Base-by-base conservation (phyloP, 2,888 invertebrate species). In the Gastracanthus pulcherrimus region DNA sequence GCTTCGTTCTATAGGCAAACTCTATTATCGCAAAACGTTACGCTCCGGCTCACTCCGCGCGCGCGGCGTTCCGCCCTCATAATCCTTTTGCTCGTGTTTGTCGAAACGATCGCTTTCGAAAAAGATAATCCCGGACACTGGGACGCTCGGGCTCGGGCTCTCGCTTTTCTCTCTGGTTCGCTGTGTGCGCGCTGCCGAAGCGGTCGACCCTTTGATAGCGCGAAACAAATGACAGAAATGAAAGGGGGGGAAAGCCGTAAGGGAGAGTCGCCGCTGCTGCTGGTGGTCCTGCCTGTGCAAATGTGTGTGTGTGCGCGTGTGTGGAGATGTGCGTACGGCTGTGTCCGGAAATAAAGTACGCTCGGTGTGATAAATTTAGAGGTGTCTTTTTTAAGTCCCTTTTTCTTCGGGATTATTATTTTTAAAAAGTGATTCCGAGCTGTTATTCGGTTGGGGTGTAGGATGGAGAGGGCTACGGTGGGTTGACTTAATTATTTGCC, bases 11-110 rank as follows among this genome's bases (percentile, higher is more conserved):
- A 45, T 76, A 76, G 80, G 70, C 76, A 76, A 80, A 80, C 75
- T 80, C 80, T 70, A 80, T 80, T 80, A 80, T 80, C 75, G 76
- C 70, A 64, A 69, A 55, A 31, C 79, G 72, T 80, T 74, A 80
- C 79, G 79, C 79, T 80, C 70, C 72, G 79, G 45, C 79, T 80
- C 66, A 67, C 79, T 45, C 66, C n/a, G n/a, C n/a, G n/a, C n/a
- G n/a, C n/a, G n/a, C n/a, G n/a, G 48, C 78, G 78, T 78, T 74
- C 74, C 80, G 67, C 80, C 80, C 80, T 74, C 80, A 80, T 74
- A 67, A 80, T 80, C 58, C 80, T 70, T 78, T 78, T 78, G 71
- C 71, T 29, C 70, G 71, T 78, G 78, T 70, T 70, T 78, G 62
- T 78, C 62, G 51, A 76, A 71, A 71, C 78, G 78, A 78, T 71